Percentiles rank a stretch among this genome's conserved stretches.
Evolutionary conservation across 2,113 vertebrate genomes (phyloP).

Genomic region (Rhinopomastus cyanomelas): DNA sequence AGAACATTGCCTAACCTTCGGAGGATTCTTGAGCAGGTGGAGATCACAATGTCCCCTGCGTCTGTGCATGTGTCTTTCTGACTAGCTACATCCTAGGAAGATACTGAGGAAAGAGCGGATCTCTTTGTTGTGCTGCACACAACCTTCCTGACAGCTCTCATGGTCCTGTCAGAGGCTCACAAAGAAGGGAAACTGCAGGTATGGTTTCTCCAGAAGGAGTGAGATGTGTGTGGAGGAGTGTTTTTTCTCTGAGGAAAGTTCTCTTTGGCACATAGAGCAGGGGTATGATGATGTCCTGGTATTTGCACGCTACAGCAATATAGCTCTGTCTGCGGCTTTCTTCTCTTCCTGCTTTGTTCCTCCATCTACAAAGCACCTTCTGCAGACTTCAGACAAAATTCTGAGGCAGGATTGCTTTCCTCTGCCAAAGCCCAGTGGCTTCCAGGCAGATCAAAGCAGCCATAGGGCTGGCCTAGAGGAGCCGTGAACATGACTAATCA

Average conservation of each 20-base stretch:
- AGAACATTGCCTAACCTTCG: neutral
- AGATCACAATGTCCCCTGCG: neutral
- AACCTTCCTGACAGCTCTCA: neutral
- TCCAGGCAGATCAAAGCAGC: slow-evolving; percentile 38
- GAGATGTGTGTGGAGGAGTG: neutral
- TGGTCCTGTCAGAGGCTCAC: neutral
- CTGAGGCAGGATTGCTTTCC: neutral
- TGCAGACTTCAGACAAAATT: slow-evolving; percentile 14
- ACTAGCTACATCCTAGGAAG: neutral
- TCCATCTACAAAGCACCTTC: neutral
- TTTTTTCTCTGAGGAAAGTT: neutral
- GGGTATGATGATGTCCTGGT: neutral
- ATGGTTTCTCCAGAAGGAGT: neutral
- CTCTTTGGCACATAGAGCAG: neutral
- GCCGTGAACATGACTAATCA: neutral
- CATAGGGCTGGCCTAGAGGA: neutral
- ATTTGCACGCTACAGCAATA: neutral
- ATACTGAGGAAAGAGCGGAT: neutral
- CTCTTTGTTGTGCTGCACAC: neutral
- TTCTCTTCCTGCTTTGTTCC: slow-evolving; percentile 3
- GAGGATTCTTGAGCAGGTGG: neutral
- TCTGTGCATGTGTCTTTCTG: neutral
- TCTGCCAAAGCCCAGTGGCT: slow-evolving; percentile 10
- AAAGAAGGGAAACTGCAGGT: neutral
- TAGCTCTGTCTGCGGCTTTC: neutral